These are phyloP conservation scores for Phymorhynchus buccinoides DNA, from an alignment of 1,140 invertebrate genomes.

Conservation along the genomic window DNA sequence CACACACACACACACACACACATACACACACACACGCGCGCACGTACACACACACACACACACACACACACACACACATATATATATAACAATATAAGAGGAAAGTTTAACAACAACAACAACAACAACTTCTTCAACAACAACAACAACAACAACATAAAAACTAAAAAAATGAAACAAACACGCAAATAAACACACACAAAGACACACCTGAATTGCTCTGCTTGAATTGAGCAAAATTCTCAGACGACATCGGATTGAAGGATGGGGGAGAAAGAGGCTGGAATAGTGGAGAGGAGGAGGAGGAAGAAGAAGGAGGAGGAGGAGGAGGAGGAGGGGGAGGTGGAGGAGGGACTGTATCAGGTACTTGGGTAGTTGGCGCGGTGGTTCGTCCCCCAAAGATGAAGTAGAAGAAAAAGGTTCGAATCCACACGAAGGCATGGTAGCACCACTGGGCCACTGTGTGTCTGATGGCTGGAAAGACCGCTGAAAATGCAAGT, in stretches of 20 bases:
- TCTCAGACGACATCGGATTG: conserved; percentile 9
- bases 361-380: too few relatives aligned
- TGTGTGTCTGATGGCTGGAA: neutral
- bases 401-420: neutral
- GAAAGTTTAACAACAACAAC: neutral
- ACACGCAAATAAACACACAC: neutral
- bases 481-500: neutral
- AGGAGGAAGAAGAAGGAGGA: neutral
- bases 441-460: neutral
- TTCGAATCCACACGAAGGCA: neutral
- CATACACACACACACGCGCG: conserved; percentile 43
- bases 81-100: conserved; percentile 26
- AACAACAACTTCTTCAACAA: neutral
- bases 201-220: conserved; percentile 15
- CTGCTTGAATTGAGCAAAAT: conserved; percentile 7
- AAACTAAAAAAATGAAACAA: too few relatives aligned
- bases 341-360: neutral
- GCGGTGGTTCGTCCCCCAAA: neutral
- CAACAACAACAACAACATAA: neutral
- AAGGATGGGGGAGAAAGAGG: neutral
- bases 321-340: neutral
- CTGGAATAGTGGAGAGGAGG: neutral
- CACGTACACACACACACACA: conserved; percentile 48
- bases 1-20: conserved; percentile 46
- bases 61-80: conserved; percentile 46